phyloP scores from a whole-genome alignment of 2,888 invertebrate genomes.

The Tyria jacobaeae region DNA sequence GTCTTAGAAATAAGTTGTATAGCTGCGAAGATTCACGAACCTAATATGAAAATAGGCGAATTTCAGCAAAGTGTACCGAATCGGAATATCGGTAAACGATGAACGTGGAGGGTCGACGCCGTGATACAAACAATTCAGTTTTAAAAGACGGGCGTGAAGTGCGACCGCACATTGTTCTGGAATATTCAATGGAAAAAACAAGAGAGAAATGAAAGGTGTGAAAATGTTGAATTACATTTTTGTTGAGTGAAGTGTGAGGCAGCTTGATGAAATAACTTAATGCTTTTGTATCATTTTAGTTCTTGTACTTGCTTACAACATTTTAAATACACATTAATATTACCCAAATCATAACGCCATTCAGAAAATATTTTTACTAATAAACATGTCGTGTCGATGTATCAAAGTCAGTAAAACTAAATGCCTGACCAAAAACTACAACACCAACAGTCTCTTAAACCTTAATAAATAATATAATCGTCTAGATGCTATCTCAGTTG shows the following conservation, averaged over 20 bases:
- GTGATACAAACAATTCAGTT: slow-evolving; percentile 54
- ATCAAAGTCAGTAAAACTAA: too few species aligned
- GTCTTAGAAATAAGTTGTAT: background rate
- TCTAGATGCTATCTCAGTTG: slow-evolving; percentile 39
- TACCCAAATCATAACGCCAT: too few species aligned
- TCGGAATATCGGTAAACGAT: slow-evolving; percentile 62
- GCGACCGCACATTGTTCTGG: slow-evolving; percentile 52
- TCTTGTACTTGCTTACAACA: too few species aligned
- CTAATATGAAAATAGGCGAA: background rate
- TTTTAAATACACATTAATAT: too few species aligned
- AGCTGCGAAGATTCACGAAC: background rate
- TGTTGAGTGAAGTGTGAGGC: too few species aligned
- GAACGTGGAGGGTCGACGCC: slow-evolving; percentile 44
- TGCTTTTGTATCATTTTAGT: too few species aligned
- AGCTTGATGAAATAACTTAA: too few species aligned
- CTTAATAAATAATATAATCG: slow-evolving; percentile 15
- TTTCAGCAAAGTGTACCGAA: slow-evolving; percentile 38
- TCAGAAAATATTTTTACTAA: too few species aligned
- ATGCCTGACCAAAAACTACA: background rate
- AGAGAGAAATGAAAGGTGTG: slow-evolving; percentile 7
- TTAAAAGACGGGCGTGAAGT: slow-evolving; percentile 54
- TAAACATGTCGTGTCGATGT: too few species aligned
- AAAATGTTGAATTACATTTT: background rate
- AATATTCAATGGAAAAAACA: slow-evolving; percentile 40
- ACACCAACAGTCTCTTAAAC: background rate